Conservation (phyloP, 1,140 invertebrate species). For the Platyscapa corneri region DNA sequence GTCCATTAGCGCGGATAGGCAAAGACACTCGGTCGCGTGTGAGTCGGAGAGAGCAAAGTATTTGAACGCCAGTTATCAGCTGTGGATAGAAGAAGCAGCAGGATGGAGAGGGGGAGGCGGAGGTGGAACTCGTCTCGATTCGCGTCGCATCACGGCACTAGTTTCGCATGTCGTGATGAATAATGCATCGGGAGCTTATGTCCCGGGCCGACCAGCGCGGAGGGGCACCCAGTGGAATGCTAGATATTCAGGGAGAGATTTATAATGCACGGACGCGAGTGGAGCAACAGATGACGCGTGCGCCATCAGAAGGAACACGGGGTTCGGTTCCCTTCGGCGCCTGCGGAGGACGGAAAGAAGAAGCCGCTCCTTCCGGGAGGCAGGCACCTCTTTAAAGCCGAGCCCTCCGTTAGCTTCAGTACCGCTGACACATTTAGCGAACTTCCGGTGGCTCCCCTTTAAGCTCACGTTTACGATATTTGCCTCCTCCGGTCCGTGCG, state of each 20-base stretch:
- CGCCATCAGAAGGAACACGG: not conserved
- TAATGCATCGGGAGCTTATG: slow-evolving; percentile 30
- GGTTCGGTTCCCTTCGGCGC: too few species aligned
- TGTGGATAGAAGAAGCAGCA: too few species aligned
- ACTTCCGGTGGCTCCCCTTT: not conserved
- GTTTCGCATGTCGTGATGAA: slow-evolving; percentile 62
- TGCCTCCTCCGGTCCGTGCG: not conserved
- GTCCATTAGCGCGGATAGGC: too few species aligned
- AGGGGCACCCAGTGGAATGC: slow-evolving; percentile 4
- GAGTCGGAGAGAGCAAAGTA: too few species aligned
- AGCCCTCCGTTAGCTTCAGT: not conserved
- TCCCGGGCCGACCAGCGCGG: too few species aligned
- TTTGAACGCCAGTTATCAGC: too few species aligned
- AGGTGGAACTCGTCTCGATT: too few species aligned
- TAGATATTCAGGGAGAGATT: slow-evolving; percentile 44
- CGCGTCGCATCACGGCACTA: slow-evolving; percentile 56
- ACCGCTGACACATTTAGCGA: not conserved
- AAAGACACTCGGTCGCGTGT: too few species aligned
- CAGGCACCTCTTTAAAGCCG: not conserved
- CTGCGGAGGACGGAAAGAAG: not conserved
- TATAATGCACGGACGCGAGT: slow-evolving; percentile 18
- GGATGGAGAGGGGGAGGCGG: too few species aligned
- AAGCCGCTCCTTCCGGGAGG: not conserved
- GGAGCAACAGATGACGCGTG: slow-evolving; percentile 23
- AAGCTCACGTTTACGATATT: not conserved